A percentile compares a stretch with the other conserved stretches of the same genome.
Conservation (phyloP, 2,113 vertebrate species). For the Micromys minutus region DNA sequence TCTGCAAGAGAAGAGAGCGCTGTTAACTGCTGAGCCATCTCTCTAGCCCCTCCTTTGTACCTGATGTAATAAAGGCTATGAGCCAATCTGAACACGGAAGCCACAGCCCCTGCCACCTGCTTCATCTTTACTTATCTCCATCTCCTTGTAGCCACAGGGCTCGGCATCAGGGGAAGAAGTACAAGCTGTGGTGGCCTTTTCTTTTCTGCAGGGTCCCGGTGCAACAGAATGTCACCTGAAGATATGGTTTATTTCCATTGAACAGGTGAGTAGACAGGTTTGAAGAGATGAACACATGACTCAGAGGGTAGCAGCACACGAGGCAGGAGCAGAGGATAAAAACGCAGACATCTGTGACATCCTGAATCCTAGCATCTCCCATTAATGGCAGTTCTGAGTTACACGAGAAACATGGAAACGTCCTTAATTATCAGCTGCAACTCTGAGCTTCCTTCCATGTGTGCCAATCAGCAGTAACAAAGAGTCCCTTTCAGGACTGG, state of each 20-base stretch:
- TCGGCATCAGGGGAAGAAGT: neutral
- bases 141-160: neutral
- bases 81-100: neutral
- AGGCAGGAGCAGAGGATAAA: neutral
- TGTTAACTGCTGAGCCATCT: neutral
- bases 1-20: neutral
- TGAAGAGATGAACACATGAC: neutral
- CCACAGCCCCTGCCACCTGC: neutral
- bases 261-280: neutral
- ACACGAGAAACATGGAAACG: neutral
- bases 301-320: neutral
- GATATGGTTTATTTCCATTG: neutral
- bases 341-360: neutral
- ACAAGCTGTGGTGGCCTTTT: neutral
- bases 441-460: neutral
- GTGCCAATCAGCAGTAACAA: neutral
- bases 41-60: neutral
- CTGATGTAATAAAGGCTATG: rapidly evolving
- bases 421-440: neutral
- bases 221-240: neutral
- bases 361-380: neutral
- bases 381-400: neutral
- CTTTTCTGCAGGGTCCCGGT: neutral
- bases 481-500: neutral
- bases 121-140: rapidly evolving